A percentile compares a stretch with the other conserved stretches of the same genome.
Conservation (phyloP, 1,140 invertebrate species). For the Octopus sinensis region DNA sequence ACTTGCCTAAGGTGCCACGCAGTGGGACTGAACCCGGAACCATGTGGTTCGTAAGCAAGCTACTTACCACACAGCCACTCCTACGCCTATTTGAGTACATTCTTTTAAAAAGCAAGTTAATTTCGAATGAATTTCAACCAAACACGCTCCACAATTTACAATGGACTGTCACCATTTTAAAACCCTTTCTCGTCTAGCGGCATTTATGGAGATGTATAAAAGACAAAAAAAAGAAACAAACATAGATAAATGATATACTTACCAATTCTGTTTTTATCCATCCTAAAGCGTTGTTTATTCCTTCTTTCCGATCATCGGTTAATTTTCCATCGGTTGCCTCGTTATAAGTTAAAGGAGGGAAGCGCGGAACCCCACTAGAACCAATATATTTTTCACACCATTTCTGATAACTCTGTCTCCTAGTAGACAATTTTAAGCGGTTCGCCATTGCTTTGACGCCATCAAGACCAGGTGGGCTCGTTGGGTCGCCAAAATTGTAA, state of each 20-base stretch:
- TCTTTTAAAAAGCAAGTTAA: too few species aligned
- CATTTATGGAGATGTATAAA: too few species aligned
- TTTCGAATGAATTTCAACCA: too few species aligned
- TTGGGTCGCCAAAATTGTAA: not conserved
- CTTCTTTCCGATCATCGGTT: conserved; percentile 26
- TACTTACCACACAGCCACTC: too few species aligned
- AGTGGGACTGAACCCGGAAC: too few species aligned
- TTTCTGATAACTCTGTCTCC: conserved; percentile 25
- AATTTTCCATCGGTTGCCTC: conserved; percentile 15
- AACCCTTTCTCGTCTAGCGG: too few species aligned
- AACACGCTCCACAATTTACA: too few species aligned
- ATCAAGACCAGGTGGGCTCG: not conserved
- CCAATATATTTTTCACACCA: conserved; percentile 30
- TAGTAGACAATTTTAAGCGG: conserved; percentile 26
- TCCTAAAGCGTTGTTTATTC: conserved; percentile 30
- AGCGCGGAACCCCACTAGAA: not conserved
- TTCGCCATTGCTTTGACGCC: conserved; percentile 26
- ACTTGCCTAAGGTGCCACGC: too few species aligned
- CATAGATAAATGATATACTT: conserved; percentile 1
- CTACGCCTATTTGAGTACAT: too few species aligned
- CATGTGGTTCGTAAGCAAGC: too few species aligned
- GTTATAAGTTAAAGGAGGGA: not conserved
- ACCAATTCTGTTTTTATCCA: conserved; percentile 35
- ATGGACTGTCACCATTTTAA: too few species aligned
- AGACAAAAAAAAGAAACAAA: too few species aligned